Evolutionary conservation across 2,888 invertebrate species (phyloP), one percentile per base, ranked within the genome.

Genomic region (Clivina fossor): DNA sequence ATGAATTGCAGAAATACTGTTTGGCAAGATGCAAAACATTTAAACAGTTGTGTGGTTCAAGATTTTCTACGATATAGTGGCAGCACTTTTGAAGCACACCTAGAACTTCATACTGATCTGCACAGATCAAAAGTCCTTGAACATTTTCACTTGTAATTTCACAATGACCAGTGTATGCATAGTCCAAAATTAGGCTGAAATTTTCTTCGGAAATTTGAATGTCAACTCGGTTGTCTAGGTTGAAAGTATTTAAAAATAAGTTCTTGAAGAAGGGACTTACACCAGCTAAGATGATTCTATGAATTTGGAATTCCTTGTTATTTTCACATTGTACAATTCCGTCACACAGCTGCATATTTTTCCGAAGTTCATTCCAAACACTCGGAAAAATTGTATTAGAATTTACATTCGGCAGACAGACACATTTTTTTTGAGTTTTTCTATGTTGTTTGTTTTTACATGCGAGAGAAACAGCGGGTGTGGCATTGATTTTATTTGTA

Each of bases 231-330:
- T 76, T 80, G 48, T 80, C 82, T 64, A 79, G 77, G 63, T 81
- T 81, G 60, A 85, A 74, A 9, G 82, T 83, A 70, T 84, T 86
- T 53, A 84, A 82, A 71, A 88, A 86, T 61, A 85, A 77, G 0
- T 83, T 84, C 73, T 80, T 83, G 71, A 88, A 87, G 72, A 86
- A 88, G 16, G 86, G 84, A 73, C 87, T 87, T 38, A 81, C 82
- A 22, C 85, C 83, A 20, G 86, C 84, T 49, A 89, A 73, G 62
- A 88, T 84, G 11, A 82, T 83, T 57, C 88, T 77, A 66, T 88
- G 88, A 41, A 86, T 78, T 62, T 78, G 77, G 66, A 85, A 83
- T 43, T 79, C 72, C 66, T 77, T 76, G 65, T 81, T 81, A 65
- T 81, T 82, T 56, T 77, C 78, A 69, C 85, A 84, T 61, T 78